Percentiles rank a stretch among this genome's conserved stretches.
These are phyloP conservation scores for Neoaliturus tenellus DNA, from an alignment of 2,888 invertebrate genomes.

Conservation along the genomic window DNA sequence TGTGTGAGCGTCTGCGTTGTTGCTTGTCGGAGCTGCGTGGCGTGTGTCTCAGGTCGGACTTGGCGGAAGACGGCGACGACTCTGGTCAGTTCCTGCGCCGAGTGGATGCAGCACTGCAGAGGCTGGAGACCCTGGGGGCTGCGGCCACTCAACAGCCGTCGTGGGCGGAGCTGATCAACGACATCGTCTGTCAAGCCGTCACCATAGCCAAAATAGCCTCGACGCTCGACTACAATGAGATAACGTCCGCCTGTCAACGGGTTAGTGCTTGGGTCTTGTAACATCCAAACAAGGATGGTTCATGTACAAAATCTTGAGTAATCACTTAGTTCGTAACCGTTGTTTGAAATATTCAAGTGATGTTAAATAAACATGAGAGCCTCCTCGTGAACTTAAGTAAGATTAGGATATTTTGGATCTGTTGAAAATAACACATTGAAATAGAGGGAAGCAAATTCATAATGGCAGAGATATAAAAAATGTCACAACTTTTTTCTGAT, in stretches of 20 bases:
- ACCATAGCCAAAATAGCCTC: conserved; percentile 72
- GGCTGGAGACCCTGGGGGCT: conserved; percentile 24
- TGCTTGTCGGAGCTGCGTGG: conserved; percentile 61
- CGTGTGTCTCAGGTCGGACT: conserved; percentile 53
- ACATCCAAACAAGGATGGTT: too few relatives aligned
- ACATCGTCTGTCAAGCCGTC: conserved; percentile 72
- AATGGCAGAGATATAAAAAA: too few relatives aligned
- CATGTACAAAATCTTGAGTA: too few relatives aligned
- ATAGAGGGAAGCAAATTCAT: too few relatives aligned
- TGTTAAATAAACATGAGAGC: too few relatives aligned
- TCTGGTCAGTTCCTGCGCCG: conserved; percentile 61
- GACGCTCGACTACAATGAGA: conserved; percentile 71
- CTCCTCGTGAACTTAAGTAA: too few relatives aligned
- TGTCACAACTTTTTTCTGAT: too few relatives aligned
- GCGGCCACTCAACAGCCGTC: conserved; percentile 51
- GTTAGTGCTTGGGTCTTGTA: too few relatives aligned
- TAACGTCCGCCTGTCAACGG: conserved; percentile 71
- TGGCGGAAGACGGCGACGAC: conserved; percentile 57
- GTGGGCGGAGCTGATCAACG: conserved; percentile 69
- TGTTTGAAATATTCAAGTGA: too few relatives aligned
- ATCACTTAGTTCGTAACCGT: too few relatives aligned
- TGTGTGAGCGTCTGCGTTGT: conserved; percentile 63
- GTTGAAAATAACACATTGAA: too few relatives aligned
- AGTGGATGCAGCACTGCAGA: conserved; percentile 58
- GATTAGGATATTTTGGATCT: too few relatives aligned